Evolutionary conservation across 2,888 invertebrate species (phyloP).

Genomic region (Apotomis betuletana): DNA sequence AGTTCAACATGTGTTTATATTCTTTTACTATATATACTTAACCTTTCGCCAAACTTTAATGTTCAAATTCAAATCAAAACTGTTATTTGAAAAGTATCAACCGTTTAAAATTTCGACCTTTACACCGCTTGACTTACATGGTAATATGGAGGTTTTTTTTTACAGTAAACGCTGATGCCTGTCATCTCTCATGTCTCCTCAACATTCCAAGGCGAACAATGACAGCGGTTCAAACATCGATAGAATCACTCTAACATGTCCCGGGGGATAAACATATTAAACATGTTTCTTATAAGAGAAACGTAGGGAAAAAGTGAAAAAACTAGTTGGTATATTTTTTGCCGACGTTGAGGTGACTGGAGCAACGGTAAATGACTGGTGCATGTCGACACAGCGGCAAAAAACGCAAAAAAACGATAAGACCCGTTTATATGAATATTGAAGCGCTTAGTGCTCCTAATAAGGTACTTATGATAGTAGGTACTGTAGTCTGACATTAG

Average conservation of each 20-base stretch:
- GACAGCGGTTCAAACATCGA: slow-evolving; percentile 15
- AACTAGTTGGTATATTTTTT: slow-evolving; percentile 25
- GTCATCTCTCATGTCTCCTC: slow-evolving; percentile 16
- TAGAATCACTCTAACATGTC: slow-evolving; percentile 2
- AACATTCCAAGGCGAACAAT: slow-evolving; percentile 29
- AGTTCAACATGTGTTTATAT: no score
- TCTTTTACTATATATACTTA: no score
- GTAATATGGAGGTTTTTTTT: slow-evolving; percentile 8
- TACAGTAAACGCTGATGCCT: slow-evolving; percentile 14
- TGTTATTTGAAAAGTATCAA: not conserved
- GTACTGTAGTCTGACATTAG: not conserved
- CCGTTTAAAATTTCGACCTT: slow-evolving; percentile 1
- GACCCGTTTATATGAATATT: slow-evolving; percentile 31
- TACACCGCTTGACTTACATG: not conserved
- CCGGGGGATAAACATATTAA: slow-evolving; percentile 16
- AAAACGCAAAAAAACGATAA: slow-evolving; percentile 25
- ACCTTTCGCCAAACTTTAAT: not conserved
- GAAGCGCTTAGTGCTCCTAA: not conserved
- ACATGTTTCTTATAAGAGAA: slow-evolving; percentile 14
- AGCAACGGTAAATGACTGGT: slow-evolving; percentile 40
- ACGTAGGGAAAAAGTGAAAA: slow-evolving; percentile 1
- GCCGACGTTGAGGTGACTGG: slow-evolving; percentile 18
- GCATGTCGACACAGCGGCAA: slow-evolving; percentile 37
- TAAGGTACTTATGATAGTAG: not conserved
- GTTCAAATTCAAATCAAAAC: not conserved